Percentiles rank a stretch among this genome's conserved stretches.
Conservation (phyloP, 2,113 vertebrate genomes). For the Petroica traversi region DNA sequence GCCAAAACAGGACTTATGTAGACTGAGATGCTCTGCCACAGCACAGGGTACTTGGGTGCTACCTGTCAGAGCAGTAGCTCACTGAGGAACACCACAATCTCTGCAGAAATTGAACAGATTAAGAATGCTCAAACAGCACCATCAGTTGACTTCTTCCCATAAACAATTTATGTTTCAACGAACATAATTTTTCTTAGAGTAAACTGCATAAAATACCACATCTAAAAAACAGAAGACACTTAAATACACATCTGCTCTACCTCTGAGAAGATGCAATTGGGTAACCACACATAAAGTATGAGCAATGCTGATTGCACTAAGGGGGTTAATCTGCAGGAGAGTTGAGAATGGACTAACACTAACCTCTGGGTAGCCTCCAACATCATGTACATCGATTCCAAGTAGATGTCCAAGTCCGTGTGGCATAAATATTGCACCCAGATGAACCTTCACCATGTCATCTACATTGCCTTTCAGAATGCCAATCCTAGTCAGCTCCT, state of each 20-base stretch:
- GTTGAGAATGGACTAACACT: constrained; percentile 26
- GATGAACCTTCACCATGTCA: constrained; percentile 90
- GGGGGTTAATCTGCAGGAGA: neutral
- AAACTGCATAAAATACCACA: neutral
- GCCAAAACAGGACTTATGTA: neutral
- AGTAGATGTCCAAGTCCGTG: constrained; percentile 95
- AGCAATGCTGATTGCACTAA: neutral
- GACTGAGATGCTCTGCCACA: neutral
- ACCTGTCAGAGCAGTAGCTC: neutral
- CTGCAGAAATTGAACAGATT: neutral
- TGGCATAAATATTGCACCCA: constrained; percentile 95
- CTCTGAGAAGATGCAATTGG: neutral
- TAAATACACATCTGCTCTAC: neutral
- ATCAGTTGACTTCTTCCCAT: neutral
- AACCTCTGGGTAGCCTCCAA: constrained; percentile 96
- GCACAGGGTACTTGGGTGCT: neutral
- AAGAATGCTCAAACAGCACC: neutral
- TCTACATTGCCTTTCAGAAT: constrained; percentile 84
- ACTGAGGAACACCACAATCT: rapidly evolving
- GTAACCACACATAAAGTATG: neutral
- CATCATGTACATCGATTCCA: constrained; percentile 95
- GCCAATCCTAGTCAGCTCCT: constrained; percentile 86
- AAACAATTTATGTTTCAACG: neutral
- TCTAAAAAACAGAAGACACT: neutral
- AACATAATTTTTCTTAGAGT: neutral